Evolutionary conservation across 2,888 invertebrate species (phyloP), one percentile per base, ranked within the genome.

Genomic region (Prosopocoilus inquinatus): DNA sequence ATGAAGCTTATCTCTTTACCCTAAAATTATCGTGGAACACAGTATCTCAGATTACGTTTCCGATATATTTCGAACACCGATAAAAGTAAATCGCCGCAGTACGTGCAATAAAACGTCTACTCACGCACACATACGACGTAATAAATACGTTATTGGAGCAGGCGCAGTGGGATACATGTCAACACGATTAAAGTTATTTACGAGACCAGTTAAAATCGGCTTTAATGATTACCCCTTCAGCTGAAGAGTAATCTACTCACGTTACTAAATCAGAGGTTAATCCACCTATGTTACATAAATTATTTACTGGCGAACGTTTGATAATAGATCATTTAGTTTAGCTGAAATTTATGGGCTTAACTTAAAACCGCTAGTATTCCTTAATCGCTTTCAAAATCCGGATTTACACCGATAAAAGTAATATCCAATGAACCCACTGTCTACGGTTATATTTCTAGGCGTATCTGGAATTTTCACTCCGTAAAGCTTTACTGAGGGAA

Each of bases 241-340:
- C 56, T 62, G 58, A 62, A 63, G 63, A 64, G 64, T 67, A 67
- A 67, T 65, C 67, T 62, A 66, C 65, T 65, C 60, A 57, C 64
- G 60, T 61, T 60, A 66, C 65, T 67, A 67, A 67, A 67, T 67
- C 67, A 67, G 64, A 66, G 66, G 65, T 66, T 67, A 67, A 67
- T 66, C 67, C 67, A 66, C 67, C 65, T 64, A 64, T 62, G 66
- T 63, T 64, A 60, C 65, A 66, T 67, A 65, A 65, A 65, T 67
- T 67, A 67, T 66, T 67, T 67, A 65, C 65, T 50, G 60, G 58
- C 58, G 63, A 61, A 52, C 49, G 53, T 57, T 52, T 61, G 57
- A 61, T 62, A 59, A 66, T 66, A 64, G 59, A 64, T 66, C 67
- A 67, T 65, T 66, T 62, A 57, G 61, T 63, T 60, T 58, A 58